Evolutionary conservation across 37 sponge, comb jelly and placozoan species (phyloP), one percentile per base, ranked within the genome.

Genomic region (Hormiphora californensis): DNA sequence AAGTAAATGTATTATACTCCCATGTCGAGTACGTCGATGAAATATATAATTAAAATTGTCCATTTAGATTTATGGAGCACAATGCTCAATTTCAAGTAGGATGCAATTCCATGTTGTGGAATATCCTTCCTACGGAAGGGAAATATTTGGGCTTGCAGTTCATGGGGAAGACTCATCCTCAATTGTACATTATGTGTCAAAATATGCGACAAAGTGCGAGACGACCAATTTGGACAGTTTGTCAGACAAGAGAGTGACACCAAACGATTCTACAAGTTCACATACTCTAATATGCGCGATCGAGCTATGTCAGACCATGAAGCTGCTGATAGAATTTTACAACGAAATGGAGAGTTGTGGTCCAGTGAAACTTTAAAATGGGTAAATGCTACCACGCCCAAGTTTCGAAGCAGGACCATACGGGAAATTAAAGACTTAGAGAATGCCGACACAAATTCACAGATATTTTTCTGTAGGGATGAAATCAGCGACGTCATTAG

Each of bases 81-180:
- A n/a, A n/a, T n/a, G n/a, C n/a, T n/a, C n/a, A n/a, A n/a, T n/a
- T n/a, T n/a, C n/a, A n/a, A n/a, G n/a, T n/a, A n/a, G n/a, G n/a
- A n/a, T n/a, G n/a, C n/a, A n/a, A n/a, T n/a, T n/a, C n/a, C n/a
- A n/a, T n/a, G n/a, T n/a, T n/a, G n/a, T 11, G 39, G 17, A 4
- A 17, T 65, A 7, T 25, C 27, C 38, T 65, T 65, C 38, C 12
- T 65, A 19, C 36, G 68, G 68, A 25, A 7, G 7, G 68, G 68
- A 65, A 65, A 65, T 25, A 65, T n/a, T n/a, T 65, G 4, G 68
- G 34, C 19, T 36, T 65, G 19, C 68, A 65, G 36, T 65, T 65
- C 36, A 36, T 65, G 15, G 12, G 5, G 68, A 65, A 25, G 25
- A 65, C 21, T 36, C 68, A 5, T 35, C 17, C 36, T 65, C 39